A percentile compares a stretch with the other conserved stretches of the same genome.
Evolutionary conservation across 2,888 invertebrate species (phyloP).

Genomic region (Cheilosia scutellata): DNA sequence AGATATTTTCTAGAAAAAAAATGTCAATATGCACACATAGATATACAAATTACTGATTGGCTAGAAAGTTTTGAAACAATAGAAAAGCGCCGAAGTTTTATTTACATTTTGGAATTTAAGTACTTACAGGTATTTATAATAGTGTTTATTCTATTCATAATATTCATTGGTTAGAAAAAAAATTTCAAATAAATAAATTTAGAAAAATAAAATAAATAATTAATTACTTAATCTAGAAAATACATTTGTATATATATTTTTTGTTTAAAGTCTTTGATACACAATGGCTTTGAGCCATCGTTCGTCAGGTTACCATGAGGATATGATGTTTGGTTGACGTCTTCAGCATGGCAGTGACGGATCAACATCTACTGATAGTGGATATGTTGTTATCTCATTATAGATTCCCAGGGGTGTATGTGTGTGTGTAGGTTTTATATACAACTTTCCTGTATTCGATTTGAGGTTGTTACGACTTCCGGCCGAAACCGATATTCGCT

Average conservation of each 20-base stretch:
- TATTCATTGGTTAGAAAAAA: constrained; percentile 40
- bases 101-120: constrained; percentile 55
- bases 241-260: constrained; percentile 30
- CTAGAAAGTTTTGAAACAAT: constrained; percentile 56
- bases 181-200: constrained; percentile 47
- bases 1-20: constrained; percentile 33
- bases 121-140: constrained; percentile 47
- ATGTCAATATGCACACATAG: constrained; percentile 33
- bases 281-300: constrained; percentile 67
- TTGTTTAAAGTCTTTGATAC: constrained; percentile 72
- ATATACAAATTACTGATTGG: constrained; percentile 64
- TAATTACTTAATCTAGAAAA: constrained; percentile 63
- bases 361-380: constrained; percentile 25
- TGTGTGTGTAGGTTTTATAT: constrained; percentile 87
- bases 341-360: constrained; percentile 57
- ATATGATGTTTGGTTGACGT: constrained; percentile 23
- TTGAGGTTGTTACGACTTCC: constrained; percentile 94
- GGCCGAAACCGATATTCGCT: constrained; percentile 92
- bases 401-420: not conserved
- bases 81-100: constrained; percentile 56
- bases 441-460: constrained; percentile 95
- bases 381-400: constrained; percentile 17
- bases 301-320: constrained; percentile 46
- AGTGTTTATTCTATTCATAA: constrained; percentile 2
- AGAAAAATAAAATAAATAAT: constrained; percentile 71